These are phyloP conservation scores for Tortricodes alternella DNA, from an alignment of 2,888 invertebrate species.

Conservation along the genomic window DNA sequence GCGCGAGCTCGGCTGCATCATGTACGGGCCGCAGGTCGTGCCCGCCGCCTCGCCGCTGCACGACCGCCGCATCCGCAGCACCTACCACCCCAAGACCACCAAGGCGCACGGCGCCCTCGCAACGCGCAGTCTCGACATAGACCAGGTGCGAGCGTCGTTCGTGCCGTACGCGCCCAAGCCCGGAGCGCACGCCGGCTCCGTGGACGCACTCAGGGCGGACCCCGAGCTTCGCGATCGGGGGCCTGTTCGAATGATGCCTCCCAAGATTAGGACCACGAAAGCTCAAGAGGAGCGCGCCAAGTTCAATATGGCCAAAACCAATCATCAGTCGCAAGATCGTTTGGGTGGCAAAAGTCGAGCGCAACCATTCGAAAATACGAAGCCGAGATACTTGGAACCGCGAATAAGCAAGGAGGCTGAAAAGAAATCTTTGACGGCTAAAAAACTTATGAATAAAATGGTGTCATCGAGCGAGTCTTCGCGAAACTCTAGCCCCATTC, in stretches of 20 bases:
- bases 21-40: conserved; percentile 49
- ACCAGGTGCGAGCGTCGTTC: conserved; percentile 63
- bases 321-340: conserved; percentile 48
- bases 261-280: conserved; percentile 66
- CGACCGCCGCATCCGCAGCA: conserved; percentile 45
- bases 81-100: conserved; percentile 34
- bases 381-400: conserved; percentile 86
- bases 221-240: conserved; percentile 46
- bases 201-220: conserved; percentile 42
- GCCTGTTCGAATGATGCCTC: conserved; percentile 38
- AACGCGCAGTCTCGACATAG: conserved; percentile 55
- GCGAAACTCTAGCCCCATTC: conserved; percentile 86
- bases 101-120: conserved; percentile 36
- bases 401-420: conserved; percentile 48
- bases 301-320: conserved; percentile 61
- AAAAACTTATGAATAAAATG: conserved; percentile 70
- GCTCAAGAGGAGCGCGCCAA: conserved; percentile 72
- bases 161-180: conserved; percentile 63
- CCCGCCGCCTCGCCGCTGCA: conserved; percentile 38
- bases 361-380: conserved; percentile 61
- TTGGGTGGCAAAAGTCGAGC: conserved; percentile 40
- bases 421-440: conserved; percentile 49
- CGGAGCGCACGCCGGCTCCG: conserved; percentile 36
- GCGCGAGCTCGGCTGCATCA: conserved; percentile 63
- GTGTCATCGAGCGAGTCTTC: conserved; percentile 86